These are phyloP conservation scores for Cladorhizidae sp. DNA, from an alignment of 37 sponge, comb jelly and placozoan species.

Conservation along the genomic window DNA sequence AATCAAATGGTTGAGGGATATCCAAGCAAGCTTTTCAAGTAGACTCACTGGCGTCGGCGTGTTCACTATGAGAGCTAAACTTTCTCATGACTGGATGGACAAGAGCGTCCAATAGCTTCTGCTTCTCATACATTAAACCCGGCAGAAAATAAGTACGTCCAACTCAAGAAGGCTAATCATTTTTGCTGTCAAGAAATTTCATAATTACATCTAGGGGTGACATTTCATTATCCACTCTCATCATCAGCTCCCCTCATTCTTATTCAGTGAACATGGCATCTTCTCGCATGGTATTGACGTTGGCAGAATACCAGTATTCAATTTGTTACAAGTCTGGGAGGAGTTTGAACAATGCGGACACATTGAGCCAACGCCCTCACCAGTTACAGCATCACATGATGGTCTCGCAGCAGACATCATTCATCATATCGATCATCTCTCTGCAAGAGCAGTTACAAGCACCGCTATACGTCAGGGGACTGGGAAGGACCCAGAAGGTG, in stretches of 20 bases:
- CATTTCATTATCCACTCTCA: constrained; percentile 7
- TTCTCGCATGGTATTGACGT: neutral
- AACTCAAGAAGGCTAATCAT: neutral
- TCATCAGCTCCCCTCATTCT: neutral
- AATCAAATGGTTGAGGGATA: too few species aligned
- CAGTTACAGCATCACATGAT: too few species aligned
- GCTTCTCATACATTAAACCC: neutral
- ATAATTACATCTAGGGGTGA: constrained; percentile 14
- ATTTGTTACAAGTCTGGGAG: constrained; percentile 11
- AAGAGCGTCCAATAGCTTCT: constrained; percentile 1
- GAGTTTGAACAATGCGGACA: neutral
- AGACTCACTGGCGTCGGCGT: too few species aligned
- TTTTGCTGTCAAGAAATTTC: constrained; percentile 17
- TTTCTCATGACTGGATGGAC: constrained; percentile 14
- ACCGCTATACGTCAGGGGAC: too few species aligned
- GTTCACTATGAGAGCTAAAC: too few species aligned
- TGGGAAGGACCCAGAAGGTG: too few species aligned
- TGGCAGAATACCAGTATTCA: constrained; percentile 2
- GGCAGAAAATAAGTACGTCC: constrained; percentile 3
- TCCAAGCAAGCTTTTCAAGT: too few species aligned
- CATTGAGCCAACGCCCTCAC: neutral
- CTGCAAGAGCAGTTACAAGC: too few species aligned
- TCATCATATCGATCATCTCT: too few species aligned
- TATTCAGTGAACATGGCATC: neutral
- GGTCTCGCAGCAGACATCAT: too few species aligned